phyloP scores from a whole-genome alignment of 1,140 invertebrate genomes.

The Choristoneura fumiferana region DNA sequence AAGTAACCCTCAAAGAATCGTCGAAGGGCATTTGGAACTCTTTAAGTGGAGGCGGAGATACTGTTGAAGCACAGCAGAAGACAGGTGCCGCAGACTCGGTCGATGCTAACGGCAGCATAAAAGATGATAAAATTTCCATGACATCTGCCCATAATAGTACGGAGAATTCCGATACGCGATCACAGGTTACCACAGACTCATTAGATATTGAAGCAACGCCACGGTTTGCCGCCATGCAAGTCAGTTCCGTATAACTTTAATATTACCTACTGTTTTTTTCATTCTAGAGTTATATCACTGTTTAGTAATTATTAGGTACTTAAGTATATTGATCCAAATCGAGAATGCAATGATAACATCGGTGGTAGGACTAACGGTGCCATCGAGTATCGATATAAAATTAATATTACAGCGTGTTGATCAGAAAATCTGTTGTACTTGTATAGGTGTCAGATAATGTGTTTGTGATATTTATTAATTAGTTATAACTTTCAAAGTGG shows the following conservation, averaged over 20 bases:
- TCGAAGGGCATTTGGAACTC: conserved; percentile 70
- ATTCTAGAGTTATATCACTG: no score
- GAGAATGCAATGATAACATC: no score
- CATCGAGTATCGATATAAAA: no score
- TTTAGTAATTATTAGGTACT: no score
- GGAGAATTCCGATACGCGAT: conserved; percentile 69
- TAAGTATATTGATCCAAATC: no score
- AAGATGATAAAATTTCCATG: conserved; percentile 72
- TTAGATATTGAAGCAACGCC: conserved; percentile 62
- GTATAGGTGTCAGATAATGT: conserved; percentile 11
- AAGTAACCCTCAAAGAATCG: conserved; percentile 65
- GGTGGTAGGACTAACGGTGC: no score
- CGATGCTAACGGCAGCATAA: conserved; percentile 63
- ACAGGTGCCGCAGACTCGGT: conserved; percentile 35
- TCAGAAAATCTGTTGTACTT: not conserved
- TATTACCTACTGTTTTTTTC: no score
- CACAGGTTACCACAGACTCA: conserved; percentile 69
- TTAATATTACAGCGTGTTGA: no score
- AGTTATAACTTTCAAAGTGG: no score
- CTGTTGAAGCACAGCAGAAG: conserved; percentile 67
- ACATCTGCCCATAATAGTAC: conserved; percentile 64
- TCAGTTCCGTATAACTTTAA: conserved; percentile 66
- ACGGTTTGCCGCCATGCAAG: conserved; percentile 74
- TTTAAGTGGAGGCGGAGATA: conserved; percentile 61
- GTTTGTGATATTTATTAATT: conserved; percentile 20